Evolutionary conservation across 2,113 vertebrate species (phyloP).

Genomic region (Mohoua ochrocephala): DNA sequence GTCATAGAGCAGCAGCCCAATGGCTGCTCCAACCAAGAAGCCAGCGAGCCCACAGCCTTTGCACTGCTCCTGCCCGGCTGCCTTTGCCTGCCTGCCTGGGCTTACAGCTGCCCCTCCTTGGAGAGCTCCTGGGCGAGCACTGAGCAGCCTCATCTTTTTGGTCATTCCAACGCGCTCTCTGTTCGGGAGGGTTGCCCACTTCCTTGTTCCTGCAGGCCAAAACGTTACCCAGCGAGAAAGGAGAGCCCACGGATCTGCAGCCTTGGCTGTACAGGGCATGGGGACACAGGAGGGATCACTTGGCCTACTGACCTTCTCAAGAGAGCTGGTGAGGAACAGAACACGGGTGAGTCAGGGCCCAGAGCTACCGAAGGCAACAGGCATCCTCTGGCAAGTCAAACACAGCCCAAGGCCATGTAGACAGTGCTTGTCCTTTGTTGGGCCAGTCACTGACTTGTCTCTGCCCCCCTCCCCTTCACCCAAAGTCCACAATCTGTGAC

Average conservation of each 20-base stretch:
- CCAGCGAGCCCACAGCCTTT: background rate
- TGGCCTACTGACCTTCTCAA: background rate
- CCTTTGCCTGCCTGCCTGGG: background rate
- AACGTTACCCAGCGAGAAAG: background rate
- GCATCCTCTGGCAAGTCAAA: background rate
- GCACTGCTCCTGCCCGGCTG: background rate
- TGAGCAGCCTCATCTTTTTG: background rate
- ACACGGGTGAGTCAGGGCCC: background rate
- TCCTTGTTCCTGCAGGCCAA: background rate
- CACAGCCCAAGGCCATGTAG: background rate
- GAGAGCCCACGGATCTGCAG: background rate
- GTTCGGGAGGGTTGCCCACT: background rate
- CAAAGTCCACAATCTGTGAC: accelerated
- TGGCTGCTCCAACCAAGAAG: background rate
- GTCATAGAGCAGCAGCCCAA: background rate
- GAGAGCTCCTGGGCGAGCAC: background rate
- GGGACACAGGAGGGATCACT: background rate
- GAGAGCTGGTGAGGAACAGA: accelerated
- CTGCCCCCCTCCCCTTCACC: background rate
- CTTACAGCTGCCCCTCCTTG: background rate
- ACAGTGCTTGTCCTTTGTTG: background rate
- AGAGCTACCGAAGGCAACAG: background rate
- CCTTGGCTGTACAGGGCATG: accelerated
- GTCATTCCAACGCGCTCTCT: background rate
- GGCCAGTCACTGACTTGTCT: background rate